phyloP scores from a whole-genome alignment of 2,888 invertebrate species.

The Bellardia pandia region DNA sequence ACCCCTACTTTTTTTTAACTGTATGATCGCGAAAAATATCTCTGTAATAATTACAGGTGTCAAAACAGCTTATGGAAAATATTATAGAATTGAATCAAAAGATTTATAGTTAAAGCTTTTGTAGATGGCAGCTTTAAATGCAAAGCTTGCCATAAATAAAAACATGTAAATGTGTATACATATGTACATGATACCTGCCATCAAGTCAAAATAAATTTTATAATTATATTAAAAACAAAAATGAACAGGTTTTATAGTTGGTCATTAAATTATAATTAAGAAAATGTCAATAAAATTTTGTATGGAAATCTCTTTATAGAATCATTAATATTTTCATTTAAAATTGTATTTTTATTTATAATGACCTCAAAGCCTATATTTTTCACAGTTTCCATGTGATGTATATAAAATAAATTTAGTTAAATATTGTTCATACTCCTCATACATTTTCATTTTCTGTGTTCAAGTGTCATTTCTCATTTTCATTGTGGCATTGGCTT shows the following conservation, averaged over 20 bases:
- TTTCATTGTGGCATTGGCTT: neutral
- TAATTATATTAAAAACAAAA: neutral
- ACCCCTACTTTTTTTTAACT: neutral
- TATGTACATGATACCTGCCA: constrained; percentile 19
- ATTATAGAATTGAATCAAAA: constrained; percentile 10
- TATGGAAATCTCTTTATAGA: neutral
- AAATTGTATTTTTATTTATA: neutral
- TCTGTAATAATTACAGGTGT: constrained; percentile 65
- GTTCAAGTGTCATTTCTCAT: neutral
- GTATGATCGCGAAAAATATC: neutral
- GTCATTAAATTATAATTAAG: constrained; percentile 44
- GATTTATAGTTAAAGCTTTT: constrained; percentile 44
- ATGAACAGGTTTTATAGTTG: neutral
- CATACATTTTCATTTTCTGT: neutral
- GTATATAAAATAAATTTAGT: neutral
- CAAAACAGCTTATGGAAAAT: constrained; percentile 64
- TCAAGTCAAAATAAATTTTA: constrained; percentile 28
- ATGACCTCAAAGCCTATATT: neutral
- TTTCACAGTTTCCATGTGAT: neutral
- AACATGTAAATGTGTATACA: neutral
- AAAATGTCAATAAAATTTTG: constrained; percentile 21
- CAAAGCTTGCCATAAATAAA: neutral
- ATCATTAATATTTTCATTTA: neutral
- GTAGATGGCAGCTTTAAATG: constrained; percentile 12
- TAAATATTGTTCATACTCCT: neutral